Evolutionary conservation across 2,888 invertebrate species (phyloP), one percentile per base, ranked within the genome.

Genomic region (Monopis laevigella): DNA sequence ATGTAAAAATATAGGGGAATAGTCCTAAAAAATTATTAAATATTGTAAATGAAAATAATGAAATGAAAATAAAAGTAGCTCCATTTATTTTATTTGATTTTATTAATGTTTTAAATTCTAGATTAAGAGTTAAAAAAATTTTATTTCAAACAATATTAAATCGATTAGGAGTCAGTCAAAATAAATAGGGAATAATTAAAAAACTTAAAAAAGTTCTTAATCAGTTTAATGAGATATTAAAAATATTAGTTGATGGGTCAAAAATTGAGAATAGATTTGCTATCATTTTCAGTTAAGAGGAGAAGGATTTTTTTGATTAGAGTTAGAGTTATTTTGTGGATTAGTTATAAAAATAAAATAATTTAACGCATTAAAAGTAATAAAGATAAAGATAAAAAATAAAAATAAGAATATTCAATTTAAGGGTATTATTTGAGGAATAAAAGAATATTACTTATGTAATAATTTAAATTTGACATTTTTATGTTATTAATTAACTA

Each of bases 1-100:
- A 78, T 19, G 87, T 87, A 69, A 89, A 89, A 70, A 88, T 85
- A 73, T 87, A 89, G 0, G 89, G 86, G 2, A 88, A 85, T 73
- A 89, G 58, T 0, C 88, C 87, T 75, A 87, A 59, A 53, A 88
- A 84, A 77, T 88, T 89, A 80, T 86, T 87, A 62, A 86, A 74
- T 65, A 88, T 51, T 65, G 88, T 75, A 58, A 85, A 69, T 29
- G 68, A 58, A 63, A 87, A 86, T 62, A 86, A 54, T 1, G 80
- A 69, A 52, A 83, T 73, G 66, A 86, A 84, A 56, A 84, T 78
- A 52, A 84, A 69, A 17, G 82, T 74, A 52, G 70, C 74, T 51
- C 84, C 82, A 57, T 71, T 67, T 55, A 63, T 64, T 14, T 63
- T 63, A 46, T 65, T 65, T 43, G 56, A 66, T 18, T 66, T 67